Evolutionary conservation across 1,140 invertebrate species (phyloP), one percentile per base, ranked within the genome.

Genomic region (Polypedilum vanderplanki): DNA sequence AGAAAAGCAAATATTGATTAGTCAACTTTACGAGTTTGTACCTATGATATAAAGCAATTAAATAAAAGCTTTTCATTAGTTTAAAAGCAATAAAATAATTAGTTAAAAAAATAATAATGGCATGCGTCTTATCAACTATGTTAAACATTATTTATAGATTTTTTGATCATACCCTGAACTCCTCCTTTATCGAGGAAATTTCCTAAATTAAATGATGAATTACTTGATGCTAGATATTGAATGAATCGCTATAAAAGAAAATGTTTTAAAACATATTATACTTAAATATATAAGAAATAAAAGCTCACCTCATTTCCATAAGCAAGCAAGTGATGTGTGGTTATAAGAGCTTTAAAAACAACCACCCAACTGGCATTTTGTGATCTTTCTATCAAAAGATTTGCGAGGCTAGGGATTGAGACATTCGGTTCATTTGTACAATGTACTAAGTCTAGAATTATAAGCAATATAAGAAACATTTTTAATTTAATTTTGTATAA

Each of bases 391-490:
- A 99, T 96, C 77, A 99, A 88, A 77, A 99, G 87, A 88, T 99
- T 99, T 75, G 98, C 98, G 84, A 99, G 85, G 83, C 98, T 96
- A 81, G 98, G 98, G 85, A 99, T 99, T 73, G 97, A 99, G 17
- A 99, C 97, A 85, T 99, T 99, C 41, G 97, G 97, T 85, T 99
- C 98, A 85, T 99, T 98, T 82, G 98, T 99, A 87, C 97, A 99
- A 82, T 98, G 97, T 79, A 99, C 90, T 84, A 99, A 88, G 91
- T 99, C 97, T 99, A 90, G 67, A 89, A 89, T n/a, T n/a, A n/a
- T n/a, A n/a, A n/a, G n/a, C n/a, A n/a, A n/a, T n/a, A n/a, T n/a
- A n/a, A n/a, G n/a, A n/a, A n/a, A n/a, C n/a, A n/a, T n/a, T n/a
- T n/a, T n/a, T n/a, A n/a, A n/a, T n/a, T n/a, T n/a, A n/a, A n/a